Percentiles rank a stretch among this genome's conserved stretches.
These are phyloP conservation scores for Tuberolachnus salignus DNA, from an alignment of 2,888 invertebrate genomes.

Conservation along the genomic window DNA sequence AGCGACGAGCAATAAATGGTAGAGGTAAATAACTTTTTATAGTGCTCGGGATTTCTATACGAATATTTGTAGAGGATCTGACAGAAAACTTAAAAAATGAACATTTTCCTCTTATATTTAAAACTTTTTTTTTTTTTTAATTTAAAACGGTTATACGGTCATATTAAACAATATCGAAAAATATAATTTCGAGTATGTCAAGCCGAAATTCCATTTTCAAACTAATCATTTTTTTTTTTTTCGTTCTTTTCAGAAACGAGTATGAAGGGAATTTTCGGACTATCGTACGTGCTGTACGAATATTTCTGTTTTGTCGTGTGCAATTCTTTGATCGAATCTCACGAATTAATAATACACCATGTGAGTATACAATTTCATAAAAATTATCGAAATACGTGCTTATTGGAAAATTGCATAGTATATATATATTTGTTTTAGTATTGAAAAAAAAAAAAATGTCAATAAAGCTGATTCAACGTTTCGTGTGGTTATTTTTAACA, in stretches of 20 bases:
- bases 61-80: no score
- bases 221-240: background rate
- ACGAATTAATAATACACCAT: constrained; percentile 19
- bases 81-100: no score
- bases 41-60: no score
- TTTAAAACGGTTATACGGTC: background rate
- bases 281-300: background rate
- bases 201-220: background rate
- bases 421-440: no score
- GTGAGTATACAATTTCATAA: background rate
- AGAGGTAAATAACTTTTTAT: no score
- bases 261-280: background rate
- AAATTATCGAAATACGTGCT: no score
- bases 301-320: constrained; percentile 12
- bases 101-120: no score
- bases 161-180: background rate
- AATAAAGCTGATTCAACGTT: no score
- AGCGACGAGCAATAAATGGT: no score
- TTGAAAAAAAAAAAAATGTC: no score
- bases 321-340: constrained; percentile 16
- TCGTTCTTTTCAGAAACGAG: constrained; percentile 36
- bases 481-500: no score
- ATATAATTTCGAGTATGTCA: background rate
- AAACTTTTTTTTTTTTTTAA: background rate
- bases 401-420: no score